These are phyloP conservation scores for Apodemus sylvaticus DNA, from an alignment of 2,113 vertebrate genomes.

Conservation along the genomic window DNA sequence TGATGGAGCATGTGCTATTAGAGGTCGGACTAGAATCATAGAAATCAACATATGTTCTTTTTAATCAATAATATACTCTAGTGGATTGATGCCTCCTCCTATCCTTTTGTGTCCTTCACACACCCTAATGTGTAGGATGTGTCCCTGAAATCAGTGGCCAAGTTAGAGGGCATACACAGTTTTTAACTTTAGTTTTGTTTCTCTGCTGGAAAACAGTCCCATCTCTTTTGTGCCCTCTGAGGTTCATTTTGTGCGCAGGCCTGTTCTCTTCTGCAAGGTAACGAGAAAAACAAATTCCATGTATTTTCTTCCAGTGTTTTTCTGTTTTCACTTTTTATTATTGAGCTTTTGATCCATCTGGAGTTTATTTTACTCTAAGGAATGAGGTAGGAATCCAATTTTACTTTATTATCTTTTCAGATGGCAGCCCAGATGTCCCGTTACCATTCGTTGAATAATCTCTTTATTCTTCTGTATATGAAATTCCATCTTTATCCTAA, in stretches of 20 bases:
- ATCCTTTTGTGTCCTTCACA: background rate
- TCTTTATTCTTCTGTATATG: background rate
- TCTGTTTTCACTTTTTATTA: slow-evolving; percentile 25
- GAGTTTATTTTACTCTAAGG: slow-evolving; percentile 29
- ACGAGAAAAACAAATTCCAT: background rate
- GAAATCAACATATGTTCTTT: background rate
- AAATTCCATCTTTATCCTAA: background rate
- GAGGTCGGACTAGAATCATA: background rate
- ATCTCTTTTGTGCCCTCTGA: background rate
- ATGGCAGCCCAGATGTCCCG: slow-evolving; percentile 13
- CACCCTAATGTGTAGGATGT: background rate
- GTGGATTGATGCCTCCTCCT: background rate
- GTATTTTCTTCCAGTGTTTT: slow-evolving; percentile 30
- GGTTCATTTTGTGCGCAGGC: background rate
- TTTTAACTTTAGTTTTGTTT: background rate
- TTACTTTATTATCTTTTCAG: slow-evolving; percentile 27
- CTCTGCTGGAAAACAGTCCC: background rate
- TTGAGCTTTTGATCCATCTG: slow-evolving; percentile 33
- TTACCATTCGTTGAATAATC: background rate
- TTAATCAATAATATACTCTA: background rate
- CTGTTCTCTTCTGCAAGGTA: background rate
- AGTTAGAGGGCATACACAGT: background rate
- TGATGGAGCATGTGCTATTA: background rate
- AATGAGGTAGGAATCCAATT: background rate
- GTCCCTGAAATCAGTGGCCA: background rate